phyloP scores from a whole-genome alignment of 1,140 invertebrate species.

The Drosophila orosa region DNA sequence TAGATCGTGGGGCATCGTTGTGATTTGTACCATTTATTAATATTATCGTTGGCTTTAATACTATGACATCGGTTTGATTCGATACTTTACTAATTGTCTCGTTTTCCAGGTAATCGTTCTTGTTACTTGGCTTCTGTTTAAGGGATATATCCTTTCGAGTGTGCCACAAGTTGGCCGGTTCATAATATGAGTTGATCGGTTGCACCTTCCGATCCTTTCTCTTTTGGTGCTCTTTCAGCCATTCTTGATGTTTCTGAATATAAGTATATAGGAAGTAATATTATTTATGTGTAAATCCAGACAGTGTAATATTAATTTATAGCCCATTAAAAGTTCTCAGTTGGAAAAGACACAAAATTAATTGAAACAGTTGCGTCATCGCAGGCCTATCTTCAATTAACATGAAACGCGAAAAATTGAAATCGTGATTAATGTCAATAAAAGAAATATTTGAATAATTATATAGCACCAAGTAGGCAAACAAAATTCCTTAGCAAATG shows the following conservation, averaged over 20 bases:
- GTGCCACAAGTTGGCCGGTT: conserved; percentile 71
- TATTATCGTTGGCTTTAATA: conserved; percentile 42
- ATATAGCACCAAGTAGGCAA: not conserved
- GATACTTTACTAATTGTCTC: conserved; percentile 54
- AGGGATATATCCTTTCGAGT: conserved; percentile 41
- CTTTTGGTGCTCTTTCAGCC: conserved; percentile 67
- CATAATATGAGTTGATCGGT: conserved; percentile 52
- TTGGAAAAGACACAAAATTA: not conserved
- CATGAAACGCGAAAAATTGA: conserved; percentile 19
- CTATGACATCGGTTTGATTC: conserved; percentile 34
- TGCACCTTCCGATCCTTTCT: conserved; percentile 42
- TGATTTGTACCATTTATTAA: conserved; percentile 25
- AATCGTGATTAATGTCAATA: conserved; percentile 20
- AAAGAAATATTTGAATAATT: conserved; percentile 21
- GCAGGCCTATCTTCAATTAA: conserved; percentile 10
- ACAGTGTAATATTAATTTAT: not conserved
- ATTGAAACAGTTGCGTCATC: conserved; percentile 15
- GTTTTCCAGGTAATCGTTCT: conserved; percentile 74
- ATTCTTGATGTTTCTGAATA: conserved; percentile 81
- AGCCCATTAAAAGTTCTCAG: not conserved
- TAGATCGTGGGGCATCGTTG: conserved; percentile 2
- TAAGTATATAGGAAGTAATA: not conserved
- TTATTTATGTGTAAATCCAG: conserved; percentile 8
- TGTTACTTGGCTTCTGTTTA: conserved; percentile 51
- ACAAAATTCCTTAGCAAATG: conserved; percentile 9